These are phyloP conservation scores for Pampus argenteus DNA, from an alignment of 2,797 vertebrate genomes.

Conservation along the genomic window DNA sequence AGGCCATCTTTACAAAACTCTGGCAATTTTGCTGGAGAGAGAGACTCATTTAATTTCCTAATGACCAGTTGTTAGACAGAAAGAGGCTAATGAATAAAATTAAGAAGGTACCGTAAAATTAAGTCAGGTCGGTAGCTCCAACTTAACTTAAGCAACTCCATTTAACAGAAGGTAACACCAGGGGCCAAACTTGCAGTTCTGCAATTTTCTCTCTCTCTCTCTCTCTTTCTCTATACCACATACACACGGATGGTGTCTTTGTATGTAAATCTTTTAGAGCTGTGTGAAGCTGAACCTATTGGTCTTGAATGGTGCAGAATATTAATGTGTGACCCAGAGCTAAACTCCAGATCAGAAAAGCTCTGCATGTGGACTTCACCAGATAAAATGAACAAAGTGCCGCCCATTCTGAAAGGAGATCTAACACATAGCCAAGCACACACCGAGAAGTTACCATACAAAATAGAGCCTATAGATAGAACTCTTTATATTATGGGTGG, in stretches of 20 bases:
- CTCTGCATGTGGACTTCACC: constrained; percentile 33
- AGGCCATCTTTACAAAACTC: constrained; percentile 45
- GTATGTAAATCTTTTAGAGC: constrained; percentile 37
- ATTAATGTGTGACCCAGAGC: constrained; percentile 65
- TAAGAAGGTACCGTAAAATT: constrained; percentile 20
- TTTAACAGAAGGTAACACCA: constrained; percentile 42
- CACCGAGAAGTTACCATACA: constrained; percentile 2
- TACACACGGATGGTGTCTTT: background rate
- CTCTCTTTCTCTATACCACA: too few species aligned
- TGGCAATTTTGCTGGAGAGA: constrained; percentile 35
- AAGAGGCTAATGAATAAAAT: constrained; percentile 48
- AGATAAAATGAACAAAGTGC: constrained; percentile 41
- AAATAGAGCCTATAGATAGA: background rate
- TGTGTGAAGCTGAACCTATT: constrained; percentile 50
- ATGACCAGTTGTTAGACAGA: constrained; percentile 45
- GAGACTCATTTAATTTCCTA: constrained; percentile 54
- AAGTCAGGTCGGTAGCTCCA: constrained; percentile 16
- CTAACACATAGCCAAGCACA: background rate
- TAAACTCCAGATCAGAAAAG: constrained; percentile 56
- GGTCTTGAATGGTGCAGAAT: constrained; percentile 61
- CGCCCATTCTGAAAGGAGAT: constrained; percentile 19
- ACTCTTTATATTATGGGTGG: background rate
- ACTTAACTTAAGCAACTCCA: constrained; percentile 14
- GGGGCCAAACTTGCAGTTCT: constrained; percentile 21
- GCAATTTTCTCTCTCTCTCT: background rate